phyloP scores from a whole-genome alignment of 1,140 invertebrate species.

The Bombus ignitus region DNA sequence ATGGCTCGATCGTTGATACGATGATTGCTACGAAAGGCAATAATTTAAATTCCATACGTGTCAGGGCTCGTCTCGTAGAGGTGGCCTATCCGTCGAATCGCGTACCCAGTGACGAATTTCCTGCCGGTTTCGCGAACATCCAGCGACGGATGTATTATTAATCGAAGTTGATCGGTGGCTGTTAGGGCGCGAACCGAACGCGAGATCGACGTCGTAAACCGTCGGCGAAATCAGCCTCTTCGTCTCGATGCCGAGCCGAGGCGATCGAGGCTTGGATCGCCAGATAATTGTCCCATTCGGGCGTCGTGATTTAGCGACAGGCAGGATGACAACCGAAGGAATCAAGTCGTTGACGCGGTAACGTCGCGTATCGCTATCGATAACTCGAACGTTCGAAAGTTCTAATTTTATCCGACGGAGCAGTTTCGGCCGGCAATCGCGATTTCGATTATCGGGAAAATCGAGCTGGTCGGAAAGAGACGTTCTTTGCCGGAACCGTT shows the following conservation, averaged over 20 bases:
- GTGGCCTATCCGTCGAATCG: too few relatives aligned
- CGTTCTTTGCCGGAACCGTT: too few relatives aligned
- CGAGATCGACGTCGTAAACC: constrained; percentile 22
- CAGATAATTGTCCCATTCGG: constrained; percentile 22
- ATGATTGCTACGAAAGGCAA: not conserved
- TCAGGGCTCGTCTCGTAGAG: too few relatives aligned
- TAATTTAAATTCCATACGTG: not conserved
- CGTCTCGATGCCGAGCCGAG: constrained; percentile 9
- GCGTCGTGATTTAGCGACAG: not conserved
- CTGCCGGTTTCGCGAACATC: not conserved
- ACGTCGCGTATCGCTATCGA: not conserved
- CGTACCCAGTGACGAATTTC: too few relatives aligned
- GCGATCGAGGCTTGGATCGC: not conserved
- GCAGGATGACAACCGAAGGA: rapidly evolving
- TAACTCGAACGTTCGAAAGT: not conserved
- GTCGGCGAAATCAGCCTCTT: not conserved
- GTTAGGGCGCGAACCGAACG: too few relatives aligned
- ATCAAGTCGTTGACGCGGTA: not conserved
- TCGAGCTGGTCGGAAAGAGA: not conserved
- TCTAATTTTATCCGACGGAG: not conserved
- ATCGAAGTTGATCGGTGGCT: not conserved
- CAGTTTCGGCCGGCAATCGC: not conserved
- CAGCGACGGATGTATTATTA: not conserved
- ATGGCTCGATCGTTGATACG: not conserved
- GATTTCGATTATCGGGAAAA: constrained; percentile 16